A percentile compares a stretch with the other conserved stretches of the same genome.
These are phyloP conservation scores for Proteles cristata DNA, from an alignment of 2,113 vertebrate genomes.

Conservation along the genomic window DNA sequence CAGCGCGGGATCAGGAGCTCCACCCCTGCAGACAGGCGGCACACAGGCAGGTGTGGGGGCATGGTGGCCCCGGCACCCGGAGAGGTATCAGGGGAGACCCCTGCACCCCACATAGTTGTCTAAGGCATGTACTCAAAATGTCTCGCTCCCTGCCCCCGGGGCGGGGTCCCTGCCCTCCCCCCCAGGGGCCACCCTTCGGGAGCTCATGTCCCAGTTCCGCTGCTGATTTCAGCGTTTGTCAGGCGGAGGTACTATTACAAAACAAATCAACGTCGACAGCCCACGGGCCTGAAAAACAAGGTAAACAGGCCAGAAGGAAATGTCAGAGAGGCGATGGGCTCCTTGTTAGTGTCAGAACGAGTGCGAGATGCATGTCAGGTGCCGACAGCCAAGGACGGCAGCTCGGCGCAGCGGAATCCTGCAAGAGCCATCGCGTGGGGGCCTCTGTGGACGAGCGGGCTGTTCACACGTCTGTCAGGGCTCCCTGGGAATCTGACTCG, in stretches of 20 bases:
- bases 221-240: neutral
- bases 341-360: neutral
- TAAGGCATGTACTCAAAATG: rapidly evolving
- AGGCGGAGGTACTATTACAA: neutral
- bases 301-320: neutral
- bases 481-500: neutral
- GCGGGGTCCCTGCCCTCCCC: rapidly evolving
- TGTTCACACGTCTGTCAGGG: rapidly evolving
- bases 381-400: neutral
- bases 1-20: rapidly evolving
- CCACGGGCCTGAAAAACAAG: neutral
- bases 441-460: neutral
- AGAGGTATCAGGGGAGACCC: no score
- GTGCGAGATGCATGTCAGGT: rapidly evolving
- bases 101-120: neutral
- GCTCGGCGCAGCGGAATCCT: neutral
- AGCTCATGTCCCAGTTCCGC: rapidly evolving
- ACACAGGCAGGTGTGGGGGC: rapidly evolving
- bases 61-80: rapidly evolving
- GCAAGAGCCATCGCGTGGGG: no score
- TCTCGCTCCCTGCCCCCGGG: no score
- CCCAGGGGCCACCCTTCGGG: neutral
- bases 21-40: no score
- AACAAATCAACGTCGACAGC: no score
- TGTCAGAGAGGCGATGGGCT: neutral